Evolutionary conservation across 2,797 vertebrate species (phyloP).

Genomic region (Pangasius djambal): DNA sequence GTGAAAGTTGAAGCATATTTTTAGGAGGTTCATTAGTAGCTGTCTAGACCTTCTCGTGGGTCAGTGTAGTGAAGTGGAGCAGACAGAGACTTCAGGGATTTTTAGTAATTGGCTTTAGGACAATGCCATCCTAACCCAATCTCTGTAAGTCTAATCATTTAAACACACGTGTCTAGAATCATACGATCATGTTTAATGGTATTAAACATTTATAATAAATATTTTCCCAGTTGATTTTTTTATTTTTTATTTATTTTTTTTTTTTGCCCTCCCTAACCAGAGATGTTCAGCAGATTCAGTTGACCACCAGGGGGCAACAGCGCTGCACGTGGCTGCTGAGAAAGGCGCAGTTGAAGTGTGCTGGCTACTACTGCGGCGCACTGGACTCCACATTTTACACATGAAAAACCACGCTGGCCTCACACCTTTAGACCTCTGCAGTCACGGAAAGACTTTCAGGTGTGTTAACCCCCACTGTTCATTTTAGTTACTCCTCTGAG

Average conservation of each 20-base stretch:
- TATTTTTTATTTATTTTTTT: not conserved
- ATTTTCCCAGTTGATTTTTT: not conserved
- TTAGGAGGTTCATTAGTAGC: not conserved
- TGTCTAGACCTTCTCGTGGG: not conserved
- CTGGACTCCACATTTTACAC: conserved; percentile 73
- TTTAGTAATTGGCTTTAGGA: conserved; percentile 3
- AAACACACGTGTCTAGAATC: not conserved
- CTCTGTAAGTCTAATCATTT: not conserved
- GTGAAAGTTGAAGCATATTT: not conserved
- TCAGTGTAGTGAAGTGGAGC: not conserved
- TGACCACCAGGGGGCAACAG: conserved; percentile 78
- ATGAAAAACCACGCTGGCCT: conserved; percentile 73
- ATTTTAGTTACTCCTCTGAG: not conserved
- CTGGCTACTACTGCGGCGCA: conserved; percentile 77
- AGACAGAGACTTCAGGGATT: not conserved
- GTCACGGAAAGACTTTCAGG: conserved; percentile 77
- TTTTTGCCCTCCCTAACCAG: conserved; percentile 57
- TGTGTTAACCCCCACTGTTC: conserved; percentile 54
- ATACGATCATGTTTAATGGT: no score
- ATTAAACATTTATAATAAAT: not conserved
- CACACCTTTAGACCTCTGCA: conserved; percentile 78
- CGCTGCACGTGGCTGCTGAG: conserved; percentile 80
- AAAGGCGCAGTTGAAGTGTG: conserved; percentile 76
- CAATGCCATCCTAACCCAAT: not conserved
- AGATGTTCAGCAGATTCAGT: conserved; percentile 72